Evolutionary conservation across 1,140 invertebrate species (phyloP), one percentile per base, ranked within the genome.

Genomic region (Cotesia chilonis): DNA sequence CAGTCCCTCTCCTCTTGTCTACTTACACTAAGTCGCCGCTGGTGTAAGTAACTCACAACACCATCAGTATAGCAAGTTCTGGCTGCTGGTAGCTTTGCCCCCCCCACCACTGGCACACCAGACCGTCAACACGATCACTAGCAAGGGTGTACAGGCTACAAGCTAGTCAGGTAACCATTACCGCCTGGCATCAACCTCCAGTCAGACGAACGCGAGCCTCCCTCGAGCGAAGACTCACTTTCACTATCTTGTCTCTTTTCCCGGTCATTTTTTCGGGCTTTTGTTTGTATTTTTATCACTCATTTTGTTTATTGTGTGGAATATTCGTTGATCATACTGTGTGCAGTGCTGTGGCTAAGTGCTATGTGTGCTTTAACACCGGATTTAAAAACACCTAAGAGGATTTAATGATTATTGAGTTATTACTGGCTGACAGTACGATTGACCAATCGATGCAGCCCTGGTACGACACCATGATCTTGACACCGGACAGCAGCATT

Each of bases 191-290:
- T 79, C 81, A 84, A 83, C 81, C 83, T 81, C 78, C 78, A 81
- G 80, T 84, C 85, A 86, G 85, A 86, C 78, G 80, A 84, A 85
- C 83, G 83, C 85, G 85, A 85, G 85, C 85, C 81, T 85, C 84
- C 85, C 85, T 84, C 81, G 83, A 86, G 85, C 83, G 78, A 84
- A 79, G 79, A 85, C 84, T 87, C 82, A 87, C 85, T 87, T 86
- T 86, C 85, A 85, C 84, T 85, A 83, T 82, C 78, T 47, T 47
- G 28, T 28, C 17, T 17, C 17, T 17, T 17, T 17, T 17, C 17
- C 17, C 17, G 17, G 17, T 17, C 1, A 17, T 17, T 17, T 17
- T 17, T 17, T 17, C 17, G 17, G 38, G 9, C 4, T 41, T 41
- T 41, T 7, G 9, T 41, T 41, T 41, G 5, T 41, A 41, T 17